These are phyloP conservation scores for Philonicus albiceps DNA, from an alignment of 2,888 invertebrate species.

Conservation along the genomic window DNA sequence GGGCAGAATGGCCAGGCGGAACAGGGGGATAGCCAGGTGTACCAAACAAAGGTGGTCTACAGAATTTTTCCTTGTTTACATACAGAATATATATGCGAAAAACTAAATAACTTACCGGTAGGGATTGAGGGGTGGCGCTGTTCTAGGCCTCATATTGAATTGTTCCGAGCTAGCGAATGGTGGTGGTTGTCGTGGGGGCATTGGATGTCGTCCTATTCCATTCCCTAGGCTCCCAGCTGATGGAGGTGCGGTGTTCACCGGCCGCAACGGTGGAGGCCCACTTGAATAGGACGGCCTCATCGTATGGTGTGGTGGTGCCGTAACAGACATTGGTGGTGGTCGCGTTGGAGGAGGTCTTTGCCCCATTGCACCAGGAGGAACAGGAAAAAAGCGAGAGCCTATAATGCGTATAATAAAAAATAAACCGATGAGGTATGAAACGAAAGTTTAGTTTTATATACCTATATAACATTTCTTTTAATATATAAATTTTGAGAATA, in stretches of 20 bases:
- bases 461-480: too few relatives aligned
- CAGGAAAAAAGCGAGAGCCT: constrained; percentile 45
- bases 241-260: neutral
- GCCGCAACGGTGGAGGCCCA: constrained; percentile 58
- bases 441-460: too few relatives aligned
- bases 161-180: constrained; percentile 28
- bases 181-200: constrained; percentile 31
- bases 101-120: constrained; percentile 54
- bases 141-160: constrained; percentile 19
- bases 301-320: constrained; percentile 50
- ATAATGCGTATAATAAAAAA: neutral
- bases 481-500: too few relatives aligned
- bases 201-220: constrained; percentile 17
- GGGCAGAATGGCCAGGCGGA: constrained; percentile 42
- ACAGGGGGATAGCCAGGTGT: constrained; percentile 59
- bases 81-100: neutral
- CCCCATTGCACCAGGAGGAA: constrained; percentile 46
- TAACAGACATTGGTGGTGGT: constrained; percentile 12
- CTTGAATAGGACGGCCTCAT: constrained; percentile 57
- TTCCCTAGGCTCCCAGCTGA: neutral
- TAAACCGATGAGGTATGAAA: too few relatives aligned
- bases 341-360: constrained; percentile 31
- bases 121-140: constrained; percentile 56
- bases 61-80: neutral
- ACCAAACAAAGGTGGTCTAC: constrained; percentile 58